Conservation (phyloP, 1,140 invertebrate species). For the Drosophila nasuta region DNA sequence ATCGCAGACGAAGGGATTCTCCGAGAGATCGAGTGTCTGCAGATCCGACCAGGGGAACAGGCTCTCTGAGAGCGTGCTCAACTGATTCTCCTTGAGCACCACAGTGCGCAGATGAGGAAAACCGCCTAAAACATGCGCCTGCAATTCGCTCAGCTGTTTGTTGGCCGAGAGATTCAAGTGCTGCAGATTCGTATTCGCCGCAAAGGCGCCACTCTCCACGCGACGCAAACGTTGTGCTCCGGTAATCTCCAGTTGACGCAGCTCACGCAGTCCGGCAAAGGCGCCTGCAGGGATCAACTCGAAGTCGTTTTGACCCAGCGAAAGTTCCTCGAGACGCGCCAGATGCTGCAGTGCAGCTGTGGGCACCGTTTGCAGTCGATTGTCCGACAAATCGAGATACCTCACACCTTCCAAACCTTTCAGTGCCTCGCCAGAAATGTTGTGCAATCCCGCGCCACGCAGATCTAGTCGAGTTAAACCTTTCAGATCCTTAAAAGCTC, state of each 20-base stretch:
- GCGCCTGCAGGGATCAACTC: conserved; percentile 88
- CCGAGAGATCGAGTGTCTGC: conserved; percentile 90
- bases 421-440: conserved; percentile 91
- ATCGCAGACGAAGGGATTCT: conserved; percentile 93
- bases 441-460: conserved; percentile 91
- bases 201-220: conserved; percentile 91
- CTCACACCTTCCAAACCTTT: conserved; percentile 90
- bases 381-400: conserved; percentile 91
- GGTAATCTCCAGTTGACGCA: conserved; percentile 91
- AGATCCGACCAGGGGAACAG: conserved; percentile 92
- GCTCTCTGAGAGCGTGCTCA: conserved; percentile 90
- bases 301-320: conserved; percentile 93
- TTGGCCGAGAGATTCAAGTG: conserved; percentile 91
- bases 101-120: conserved; percentile 91
- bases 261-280: conserved; percentile 91
- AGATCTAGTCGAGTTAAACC: conserved; percentile 91
- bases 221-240: conserved; percentile 89
- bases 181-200: conserved; percentile 92
- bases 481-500: conserved; percentile 91
- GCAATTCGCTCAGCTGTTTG: conserved; percentile 89
- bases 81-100: conserved; percentile 91
- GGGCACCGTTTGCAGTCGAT: conserved; percentile 90
- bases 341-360: conserved; percentile 90
- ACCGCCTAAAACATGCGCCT: conserved; percentile 91
- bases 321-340: conserved; percentile 91